Evolutionary conservation across 2,113 vertebrate species (phyloP).

Genomic region (Heptranchias perlo): DNA sequence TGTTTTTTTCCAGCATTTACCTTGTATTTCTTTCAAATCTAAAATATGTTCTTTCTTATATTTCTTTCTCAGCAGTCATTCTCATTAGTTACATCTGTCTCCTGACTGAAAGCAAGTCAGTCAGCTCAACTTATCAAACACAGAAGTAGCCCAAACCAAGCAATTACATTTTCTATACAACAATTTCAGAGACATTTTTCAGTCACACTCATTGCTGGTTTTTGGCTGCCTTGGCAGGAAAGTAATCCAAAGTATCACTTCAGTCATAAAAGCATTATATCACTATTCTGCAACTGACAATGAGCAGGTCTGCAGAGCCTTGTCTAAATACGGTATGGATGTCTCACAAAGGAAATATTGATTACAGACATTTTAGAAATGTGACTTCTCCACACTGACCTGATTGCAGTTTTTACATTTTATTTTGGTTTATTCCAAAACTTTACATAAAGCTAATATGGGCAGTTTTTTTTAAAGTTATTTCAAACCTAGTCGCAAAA

Average conservation of each 20-base stretch:
- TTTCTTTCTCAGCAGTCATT: slow-evolving; percentile 46
- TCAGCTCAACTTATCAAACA: slow-evolving; percentile 57
- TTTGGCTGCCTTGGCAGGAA: slow-evolving; percentile 37
- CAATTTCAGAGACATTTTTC: slow-evolving; percentile 42
- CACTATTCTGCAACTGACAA: neutral
- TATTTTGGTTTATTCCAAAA: neutral
- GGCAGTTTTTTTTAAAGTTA: too few species aligned
- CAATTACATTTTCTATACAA: slow-evolving; percentile 50
- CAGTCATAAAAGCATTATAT: neutral
- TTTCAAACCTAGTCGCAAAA: neutral
- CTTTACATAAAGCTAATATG: neutral
- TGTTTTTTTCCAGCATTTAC: neutral
- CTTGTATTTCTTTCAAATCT: neutral
- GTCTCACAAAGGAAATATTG: neutral
- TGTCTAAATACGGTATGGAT: neutral
- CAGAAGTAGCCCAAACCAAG: slow-evolving; percentile 53
- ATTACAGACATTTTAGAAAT: neutral
- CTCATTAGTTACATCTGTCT: slow-evolving; percentile 54
- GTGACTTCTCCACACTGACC: too few species aligned
- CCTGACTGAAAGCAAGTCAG: slow-evolving; percentile 50
- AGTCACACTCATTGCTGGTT: slow-evolving; percentile 42
- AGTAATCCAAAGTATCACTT: slow-evolving; percentile 34
- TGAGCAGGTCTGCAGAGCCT: neutral
- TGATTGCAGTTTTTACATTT: neutral
- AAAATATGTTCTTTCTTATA: slow-evolving; percentile 35